phyloP scores from a whole-genome alignment of 1,140 invertebrate genomes.

The Camponotus vicinus region DNA sequence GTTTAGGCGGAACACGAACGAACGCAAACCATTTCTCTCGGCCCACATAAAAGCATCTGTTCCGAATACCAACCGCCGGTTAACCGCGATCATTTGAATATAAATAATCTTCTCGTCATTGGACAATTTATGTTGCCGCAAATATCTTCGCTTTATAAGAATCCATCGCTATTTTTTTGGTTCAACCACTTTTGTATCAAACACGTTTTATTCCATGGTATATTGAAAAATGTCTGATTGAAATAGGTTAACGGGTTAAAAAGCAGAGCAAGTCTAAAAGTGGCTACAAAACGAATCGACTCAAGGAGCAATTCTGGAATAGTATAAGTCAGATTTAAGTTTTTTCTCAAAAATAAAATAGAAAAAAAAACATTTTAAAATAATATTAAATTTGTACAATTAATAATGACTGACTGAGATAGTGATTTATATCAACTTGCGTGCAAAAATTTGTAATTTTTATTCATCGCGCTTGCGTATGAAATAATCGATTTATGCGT shows the following conservation, averaged over 20 bases:
- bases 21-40: conserved; percentile 26
- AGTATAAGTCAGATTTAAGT: neutral
- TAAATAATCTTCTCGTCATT: conserved; percentile 28
- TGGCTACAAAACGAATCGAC: neutral
- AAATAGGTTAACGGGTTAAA: conserved; percentile 1
- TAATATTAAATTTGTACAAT: neutral
- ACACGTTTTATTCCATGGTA: neutral
- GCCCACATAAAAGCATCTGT: conserved; percentile 42
- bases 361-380: neutral
- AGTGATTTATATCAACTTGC: neutral
- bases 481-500: neutral
- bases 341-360: neutral
- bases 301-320: neutral
- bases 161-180: neutral
- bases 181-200: neutral
- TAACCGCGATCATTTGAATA: conserved; percentile 30
- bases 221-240: neutral
- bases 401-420: neutral
- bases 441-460: neutral
- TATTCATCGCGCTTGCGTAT: neutral
- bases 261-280: conserved; percentile 16
- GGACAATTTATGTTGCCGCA: conserved; percentile 35
- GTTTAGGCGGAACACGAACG: neutral
- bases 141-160: conserved; percentile 34
- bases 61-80: neutral